Conservation (phyloP, 2,797 vertebrate genomes). For the Anolis apletophallus region DNA sequence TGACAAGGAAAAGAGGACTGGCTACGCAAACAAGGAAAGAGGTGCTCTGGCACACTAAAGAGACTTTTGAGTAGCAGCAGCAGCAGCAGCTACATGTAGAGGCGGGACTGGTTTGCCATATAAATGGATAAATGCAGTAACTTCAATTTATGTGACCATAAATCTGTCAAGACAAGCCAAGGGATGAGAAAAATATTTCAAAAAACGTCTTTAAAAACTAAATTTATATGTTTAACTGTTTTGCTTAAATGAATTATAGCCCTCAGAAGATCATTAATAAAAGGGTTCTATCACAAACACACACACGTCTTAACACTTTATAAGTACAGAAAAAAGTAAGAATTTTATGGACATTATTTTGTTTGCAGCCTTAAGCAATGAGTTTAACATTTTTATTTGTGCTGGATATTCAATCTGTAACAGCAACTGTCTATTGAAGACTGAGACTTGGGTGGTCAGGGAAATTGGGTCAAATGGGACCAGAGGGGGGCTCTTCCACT, state of each 20-base stretch:
- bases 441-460: slow-evolving; percentile 9
- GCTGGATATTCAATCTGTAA: slow-evolving; percentile 42
- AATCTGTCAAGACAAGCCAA: slow-evolving; percentile 70
- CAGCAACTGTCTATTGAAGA: slow-evolving; percentile 63
- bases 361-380: background rate
- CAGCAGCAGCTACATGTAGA: slow-evolving; percentile 62
- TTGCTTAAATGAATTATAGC: slow-evolving; percentile 65
- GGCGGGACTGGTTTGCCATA: slow-evolving; percentile 59
- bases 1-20: background rate
- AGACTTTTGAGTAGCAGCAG: slow-evolving; percentile 49
- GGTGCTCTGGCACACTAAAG: slow-evolving; percentile 48
- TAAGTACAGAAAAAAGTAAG: slow-evolving; percentile 64
- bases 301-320: slow-evolving; percentile 5
- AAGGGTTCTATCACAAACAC: slow-evolving; percentile 48
- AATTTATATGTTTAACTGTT: slow-evolving; percentile 59
- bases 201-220: slow-evolving; percentile 31
- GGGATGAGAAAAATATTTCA: slow-evolving; percentile 43
- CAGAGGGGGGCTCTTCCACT: background rate
- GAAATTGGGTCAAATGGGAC: background rate
- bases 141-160: slow-evolving; percentile 44
- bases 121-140: slow-evolving; percentile 67
- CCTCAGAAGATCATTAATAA: slow-evolving; percentile 52
- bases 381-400: slow-evolving; percentile 71
- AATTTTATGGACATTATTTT: slow-evolving; percentile 59
- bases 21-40: slow-evolving; percentile 65